These are phyloP conservation scores for Ptychoptera contaminata DNA, from an alignment of 2,888 invertebrate genomes.

Conservation along the genomic window DNA sequence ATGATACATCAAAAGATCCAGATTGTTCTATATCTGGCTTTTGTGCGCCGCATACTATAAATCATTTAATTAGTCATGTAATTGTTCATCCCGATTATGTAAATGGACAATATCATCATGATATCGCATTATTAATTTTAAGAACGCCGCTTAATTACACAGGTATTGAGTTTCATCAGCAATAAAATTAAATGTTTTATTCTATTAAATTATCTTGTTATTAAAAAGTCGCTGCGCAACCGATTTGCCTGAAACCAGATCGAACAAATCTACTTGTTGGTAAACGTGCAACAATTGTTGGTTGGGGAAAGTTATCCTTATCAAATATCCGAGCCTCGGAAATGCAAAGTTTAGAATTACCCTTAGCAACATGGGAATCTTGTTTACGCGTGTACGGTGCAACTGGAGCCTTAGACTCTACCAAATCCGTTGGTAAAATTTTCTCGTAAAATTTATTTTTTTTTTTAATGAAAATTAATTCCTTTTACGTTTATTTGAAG, in stretches of 20 bases:
- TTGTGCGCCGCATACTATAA: slow-evolving; percentile 55
- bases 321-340: slow-evolving; percentile 33
- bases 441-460: background rate
- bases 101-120: slow-evolving; percentile 48
- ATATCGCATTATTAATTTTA: slow-evolving; percentile 57
- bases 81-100: slow-evolving; percentile 63
- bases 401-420: slow-evolving; percentile 39
- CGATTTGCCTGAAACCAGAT: slow-evolving; percentile 45
- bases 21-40: slow-evolving; percentile 56
- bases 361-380: slow-evolving; percentile 45
- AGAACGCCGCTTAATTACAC: slow-evolving; percentile 51
- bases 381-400: slow-evolving; percentile 54
- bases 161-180: too few relatives aligned
- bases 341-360: slow-evolving; percentile 52
- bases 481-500: slow-evolving; percentile 14
- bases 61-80: slow-evolving; percentile 56
- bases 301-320: slow-evolving; percentile 49
- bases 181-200: too few relatives aligned
- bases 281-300: slow-evolving; percentile 28
- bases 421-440: slow-evolving; percentile 25
- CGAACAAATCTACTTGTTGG: slow-evolving; percentile 29
- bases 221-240: slow-evolving; percentile 53
- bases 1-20: slow-evolving; percentile 51
- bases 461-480: background rate
- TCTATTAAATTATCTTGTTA: slow-evolving; percentile 5